phyloP scores from a whole-genome alignment of 2,888 invertebrate species.

The Drosophila aldrichi region DNA sequence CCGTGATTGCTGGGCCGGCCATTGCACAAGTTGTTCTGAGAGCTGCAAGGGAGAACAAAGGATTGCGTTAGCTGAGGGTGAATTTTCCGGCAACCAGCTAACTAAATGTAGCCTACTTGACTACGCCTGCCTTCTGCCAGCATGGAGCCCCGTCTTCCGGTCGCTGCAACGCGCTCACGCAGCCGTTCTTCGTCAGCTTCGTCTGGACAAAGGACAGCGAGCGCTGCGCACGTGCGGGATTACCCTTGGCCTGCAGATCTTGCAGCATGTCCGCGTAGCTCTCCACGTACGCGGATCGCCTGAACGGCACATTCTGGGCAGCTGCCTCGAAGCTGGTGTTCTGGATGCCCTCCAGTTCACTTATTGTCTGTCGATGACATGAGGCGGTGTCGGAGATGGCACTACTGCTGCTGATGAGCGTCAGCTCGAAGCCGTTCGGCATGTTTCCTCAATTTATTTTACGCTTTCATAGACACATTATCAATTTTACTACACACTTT shows the following conservation, averaged over 20 bases:
- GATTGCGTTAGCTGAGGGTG: neutral
- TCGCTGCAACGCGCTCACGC: conserved; percentile 73
- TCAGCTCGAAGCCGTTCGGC: conserved; percentile 53
- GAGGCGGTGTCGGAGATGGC: conserved; percentile 60
- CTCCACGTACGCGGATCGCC: conserved; percentile 61
- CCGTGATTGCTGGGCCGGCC: conserved; percentile 86
- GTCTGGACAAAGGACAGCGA: conserved; percentile 79
- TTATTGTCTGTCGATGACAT: neutral
- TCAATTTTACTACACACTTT: neutral
- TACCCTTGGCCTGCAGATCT: conserved; percentile 38
- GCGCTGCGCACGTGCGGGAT: conserved; percentile 41
- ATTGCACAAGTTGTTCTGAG: conserved; percentile 91
- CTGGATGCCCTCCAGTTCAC: conserved; percentile 35
- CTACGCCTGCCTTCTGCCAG: conserved; percentile 60
- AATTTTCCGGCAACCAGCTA: too few relatives aligned
- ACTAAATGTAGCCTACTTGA: conserved; percentile 65
- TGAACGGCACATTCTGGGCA: conserved; percentile 28
- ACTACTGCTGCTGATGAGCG: conserved; percentile 72
- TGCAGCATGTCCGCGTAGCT: conserved; percentile 61
- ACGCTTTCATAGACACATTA: conserved; percentile 30
- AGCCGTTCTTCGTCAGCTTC: conserved; percentile 80
- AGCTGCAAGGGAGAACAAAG: conserved; percentile 84
- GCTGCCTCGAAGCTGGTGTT: conserved; percentile 54
- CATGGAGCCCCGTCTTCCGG: conserved; percentile 47
- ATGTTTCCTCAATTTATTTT: conserved; percentile 26